Evolutionary conservation across 2,797 vertebrate species (phyloP).

Genomic region (Chelidonichthys spinosus): DNA sequence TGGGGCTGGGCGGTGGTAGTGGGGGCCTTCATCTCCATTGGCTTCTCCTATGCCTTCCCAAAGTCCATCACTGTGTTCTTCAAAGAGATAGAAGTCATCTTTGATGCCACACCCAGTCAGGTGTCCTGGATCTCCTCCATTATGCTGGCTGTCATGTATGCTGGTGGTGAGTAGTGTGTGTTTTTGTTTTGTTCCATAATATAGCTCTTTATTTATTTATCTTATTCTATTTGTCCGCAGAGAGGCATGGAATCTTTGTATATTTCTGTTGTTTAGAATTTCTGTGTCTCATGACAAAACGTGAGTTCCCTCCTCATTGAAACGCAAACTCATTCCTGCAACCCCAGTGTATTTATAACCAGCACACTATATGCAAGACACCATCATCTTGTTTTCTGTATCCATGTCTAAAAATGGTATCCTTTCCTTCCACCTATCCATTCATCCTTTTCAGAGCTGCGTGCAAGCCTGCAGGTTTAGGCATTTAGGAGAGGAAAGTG

Average conservation of each 20-base stretch:
- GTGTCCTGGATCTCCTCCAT: conserved; percentile 99
- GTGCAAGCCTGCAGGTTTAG: neutral
- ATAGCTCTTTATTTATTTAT: neutral
- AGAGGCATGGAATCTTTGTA: neutral
- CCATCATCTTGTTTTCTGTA: neutral
- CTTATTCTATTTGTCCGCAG: neutral
- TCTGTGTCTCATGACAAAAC: conserved; percentile 13
- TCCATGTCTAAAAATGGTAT: conserved; percentile 19
- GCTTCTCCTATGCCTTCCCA: conserved; percentile 97
- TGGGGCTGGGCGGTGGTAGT: conserved; percentile 97
- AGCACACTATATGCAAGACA: neutral
- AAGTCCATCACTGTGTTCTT: conserved; percentile 99
- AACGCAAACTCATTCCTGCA: neutral
- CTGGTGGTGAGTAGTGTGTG: conserved; percentile 87
- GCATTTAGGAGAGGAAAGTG: conserved; percentile 14
- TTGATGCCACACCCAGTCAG: conserved; percentile 91
- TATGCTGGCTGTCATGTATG: conserved; percentile 98
- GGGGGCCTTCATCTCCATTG: conserved; percentile 96
- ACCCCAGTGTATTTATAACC: neutral
- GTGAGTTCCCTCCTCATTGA: neutral
- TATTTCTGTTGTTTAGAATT: neutral
- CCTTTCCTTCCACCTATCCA: conserved; percentile 6
- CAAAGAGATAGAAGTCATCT: conserved; percentile 96
- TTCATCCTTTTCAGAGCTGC: neutral
- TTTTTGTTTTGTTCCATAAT: neutral